Evolutionary conservation across 2,797 vertebrate species (phyloP).

Genomic region (Eleutherodactylus coqui): DNA sequence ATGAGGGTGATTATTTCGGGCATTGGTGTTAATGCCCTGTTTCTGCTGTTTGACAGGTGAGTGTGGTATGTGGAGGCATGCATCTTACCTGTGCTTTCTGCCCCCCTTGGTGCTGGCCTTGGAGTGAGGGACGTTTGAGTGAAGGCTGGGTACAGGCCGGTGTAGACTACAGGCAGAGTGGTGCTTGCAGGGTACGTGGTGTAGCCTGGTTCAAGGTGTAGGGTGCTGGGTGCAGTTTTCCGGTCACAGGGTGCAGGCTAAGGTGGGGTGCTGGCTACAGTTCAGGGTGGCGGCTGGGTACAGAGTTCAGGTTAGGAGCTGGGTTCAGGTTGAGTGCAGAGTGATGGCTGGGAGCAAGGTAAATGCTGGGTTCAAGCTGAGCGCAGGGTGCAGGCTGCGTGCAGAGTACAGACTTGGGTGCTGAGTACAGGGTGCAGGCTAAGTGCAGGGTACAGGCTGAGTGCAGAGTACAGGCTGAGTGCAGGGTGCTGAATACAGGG

Average conservation of each 20-base stretch:
- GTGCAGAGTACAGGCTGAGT: background rate
- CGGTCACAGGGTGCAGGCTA: background rate
- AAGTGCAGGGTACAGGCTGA: background rate
- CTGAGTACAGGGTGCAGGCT: background rate
- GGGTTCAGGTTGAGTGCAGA: background rate
- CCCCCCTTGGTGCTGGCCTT: background rate
- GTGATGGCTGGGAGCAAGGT: no score
- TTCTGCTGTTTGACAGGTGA: conserved; percentile 8
- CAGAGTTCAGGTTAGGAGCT: background rate
- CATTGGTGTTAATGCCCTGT: background rate
- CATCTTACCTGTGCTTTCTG: conserved; percentile 8
- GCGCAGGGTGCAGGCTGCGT: background rate
- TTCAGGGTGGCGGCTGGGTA: background rate
- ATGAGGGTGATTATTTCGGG: background rate
- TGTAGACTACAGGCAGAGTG: background rate
- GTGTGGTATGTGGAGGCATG: background rate
- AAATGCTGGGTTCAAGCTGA: background rate
- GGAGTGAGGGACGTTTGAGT: background rate
- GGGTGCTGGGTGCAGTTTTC: background rate
- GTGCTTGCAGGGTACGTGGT: background rate
- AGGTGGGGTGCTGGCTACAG: background rate
- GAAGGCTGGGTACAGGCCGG: background rate
- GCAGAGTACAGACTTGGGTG: background rate
- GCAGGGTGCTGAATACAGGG: background rate
- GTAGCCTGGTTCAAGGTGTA: background rate